Evolutionary conservation across 2,797 vertebrate species (phyloP).

Genomic region (Spea hammondii): DNA sequence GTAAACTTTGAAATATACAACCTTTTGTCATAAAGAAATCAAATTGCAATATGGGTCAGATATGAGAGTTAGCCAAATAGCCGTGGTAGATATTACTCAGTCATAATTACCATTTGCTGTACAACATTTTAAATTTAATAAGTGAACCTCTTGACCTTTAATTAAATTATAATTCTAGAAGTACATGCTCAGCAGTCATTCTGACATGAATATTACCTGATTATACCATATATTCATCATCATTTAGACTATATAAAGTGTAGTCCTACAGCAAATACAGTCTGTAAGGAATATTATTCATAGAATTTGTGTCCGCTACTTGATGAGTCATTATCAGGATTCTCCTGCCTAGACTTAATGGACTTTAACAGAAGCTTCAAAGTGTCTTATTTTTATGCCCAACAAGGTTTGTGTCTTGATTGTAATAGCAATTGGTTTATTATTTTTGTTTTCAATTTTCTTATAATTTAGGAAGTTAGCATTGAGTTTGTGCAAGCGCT

Average conservation of each 20-base stretch:
- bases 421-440: no score
- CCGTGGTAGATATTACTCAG: neutral
- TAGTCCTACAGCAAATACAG: neutral
- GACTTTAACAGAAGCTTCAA: neutral
- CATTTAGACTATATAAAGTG: conserved; percentile 13
- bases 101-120: conserved; percentile 16
- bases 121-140: neutral
- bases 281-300: conserved; percentile 9
- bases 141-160: conserved; percentile 23
- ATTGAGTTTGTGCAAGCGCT: no score
- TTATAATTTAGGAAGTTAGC: no score
- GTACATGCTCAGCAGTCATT: conserved; percentile 7
- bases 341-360: neutral
- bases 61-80: neutral
- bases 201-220: conserved; percentile 22
- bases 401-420: neutral
- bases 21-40: neutral
- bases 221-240: neutral
- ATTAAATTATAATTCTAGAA: conserved; percentile 15
- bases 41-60: neutral
- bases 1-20: neutral
- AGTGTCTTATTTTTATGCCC: neutral
- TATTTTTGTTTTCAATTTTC: no score
- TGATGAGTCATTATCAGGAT: conserved; percentile 21
- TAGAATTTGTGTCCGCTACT: neutral